Evolutionary conservation across 2,888 invertebrate species (phyloP), one percentile per base, ranked within the genome.

Genomic region (Bruchidius siliquastri): DNA sequence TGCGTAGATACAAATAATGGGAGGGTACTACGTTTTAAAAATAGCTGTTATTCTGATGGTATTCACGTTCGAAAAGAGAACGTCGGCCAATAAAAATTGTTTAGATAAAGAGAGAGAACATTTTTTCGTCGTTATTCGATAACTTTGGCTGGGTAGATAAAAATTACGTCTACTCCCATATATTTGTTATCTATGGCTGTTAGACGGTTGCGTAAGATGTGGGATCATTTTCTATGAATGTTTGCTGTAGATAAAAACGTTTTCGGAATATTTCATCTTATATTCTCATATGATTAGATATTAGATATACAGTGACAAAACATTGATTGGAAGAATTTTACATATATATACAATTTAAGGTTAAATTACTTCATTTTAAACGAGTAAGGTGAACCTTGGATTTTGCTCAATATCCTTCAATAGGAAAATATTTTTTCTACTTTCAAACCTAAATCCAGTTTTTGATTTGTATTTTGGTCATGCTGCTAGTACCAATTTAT

Each of bases 51-150:
- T 67, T 71, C 72, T 70, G 68, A 66, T 70, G 71, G 73, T 75
- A 74, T 75, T 74, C 70, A 30, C 30, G 67, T 66, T 71, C 72
- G 73, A 75, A 75, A 72, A 75, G 74, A 71, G 69, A 69, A 68
- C 32, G 68, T 22, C 67, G 72, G 71, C 75, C 75, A 75, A 75
- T 75, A 73, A 75, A 75, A 75, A 71, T 71, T 72, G 71, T 75
- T 67, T 74, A 74, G 74, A 75, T 75, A 74, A 74, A 75, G 49
- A 22, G 70, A 70, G 70, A 70, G 73, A 72, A 20, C 74, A 75
- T 75, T 75, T 75, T 75, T 72, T 74, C 73, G 75, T 75, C 72
- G 75, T 75, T 73, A 75, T 73, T 75, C 70, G 75, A 75, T 75
- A 75, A 73, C 73, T 75, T 72, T 74, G 72, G 72, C 71, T 75